Evolutionary conservation across 2,888 invertebrate genomes (phyloP), one percentile per base, ranked within the genome.

Genomic region (Aleiodes testaceus): DNA sequence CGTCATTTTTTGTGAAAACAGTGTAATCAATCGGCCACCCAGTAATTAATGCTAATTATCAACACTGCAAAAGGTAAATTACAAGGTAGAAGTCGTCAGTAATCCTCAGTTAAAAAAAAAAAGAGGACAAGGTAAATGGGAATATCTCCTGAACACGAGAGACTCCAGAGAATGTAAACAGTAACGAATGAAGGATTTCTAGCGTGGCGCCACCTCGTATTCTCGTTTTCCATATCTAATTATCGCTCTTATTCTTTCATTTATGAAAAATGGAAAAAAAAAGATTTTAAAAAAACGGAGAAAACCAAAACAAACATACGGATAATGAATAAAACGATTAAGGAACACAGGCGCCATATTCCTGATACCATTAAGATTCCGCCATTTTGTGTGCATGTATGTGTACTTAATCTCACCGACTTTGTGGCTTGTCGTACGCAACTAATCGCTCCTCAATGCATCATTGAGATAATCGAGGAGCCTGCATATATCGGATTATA

Each of bases 201-300:
- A 49, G 47, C 14, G 66, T 74, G 75, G 76, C 76, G 76, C 76
- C 76, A 72, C 49, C 45, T 52, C 42, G 42, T 18, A 52, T 47
- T 36, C 36, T 69, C 50, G 66, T 47, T 65, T 74, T 75, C 70
- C 74, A 76, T 77, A 74, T 77, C 75, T 77, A 75, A 74, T 76
- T 74, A 74, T 74, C 72, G 70, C 67, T 69, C 73, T 72, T 69
- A 70, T 72, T 22, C 20, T 14, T 52, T 14, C 14, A 2, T 16
- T 16, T 14, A 16, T 16, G 26, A 26, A 22, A 22, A 36, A 36
- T 7, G 2, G 7, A 36, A 36, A 36, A 36, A 36, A 11, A 36
- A 36, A 36, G 9, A 11, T 26, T 2, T 26, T 26, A 36, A 36
- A 36, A 6, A 36, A 36, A 36, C 2, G 36, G 2, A 36, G 11